A percentile compares a stretch with the other conserved stretches of the same genome.
phyloP scores from a whole-genome alignment of 2,113 vertebrate species.

The Theristicus caerulescens region DNA sequence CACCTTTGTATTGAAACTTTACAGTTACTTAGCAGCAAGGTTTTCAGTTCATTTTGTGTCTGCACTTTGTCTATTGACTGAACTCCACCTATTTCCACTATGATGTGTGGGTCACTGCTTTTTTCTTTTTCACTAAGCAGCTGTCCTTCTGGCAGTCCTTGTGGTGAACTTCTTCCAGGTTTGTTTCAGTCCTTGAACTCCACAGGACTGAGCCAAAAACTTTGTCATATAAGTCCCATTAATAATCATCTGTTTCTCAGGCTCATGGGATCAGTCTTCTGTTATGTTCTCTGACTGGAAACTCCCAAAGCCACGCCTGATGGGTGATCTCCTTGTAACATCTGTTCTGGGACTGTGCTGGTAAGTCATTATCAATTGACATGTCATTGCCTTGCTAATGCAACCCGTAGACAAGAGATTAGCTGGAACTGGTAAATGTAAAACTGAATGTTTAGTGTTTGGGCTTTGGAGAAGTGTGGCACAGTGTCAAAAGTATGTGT shows the following conservation, averaged over 20 bases:
- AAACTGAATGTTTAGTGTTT: background rate
- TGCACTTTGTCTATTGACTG: background rate
- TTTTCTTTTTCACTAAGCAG: background rate
- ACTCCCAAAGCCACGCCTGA: background rate
- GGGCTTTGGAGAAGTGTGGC: background rate
- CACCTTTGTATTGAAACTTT: background rate
- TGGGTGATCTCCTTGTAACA: background rate
- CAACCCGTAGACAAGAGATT: background rate
- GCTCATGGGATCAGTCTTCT: background rate
- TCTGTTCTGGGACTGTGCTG: background rate
- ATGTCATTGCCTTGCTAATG: background rate
- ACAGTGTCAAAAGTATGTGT: background rate
- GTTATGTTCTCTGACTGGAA: background rate
- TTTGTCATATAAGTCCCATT: background rate
- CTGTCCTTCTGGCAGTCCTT: conserved; percentile 33
- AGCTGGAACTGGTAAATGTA: background rate
- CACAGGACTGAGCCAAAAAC: conserved; percentile 1
- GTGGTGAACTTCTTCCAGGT: background rate
- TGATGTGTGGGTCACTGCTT: background rate
- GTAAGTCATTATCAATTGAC: background rate
- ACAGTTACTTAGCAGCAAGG: background rate
- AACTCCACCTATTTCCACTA: conserved; percentile 1
- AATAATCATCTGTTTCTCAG: conserved; percentile 30
- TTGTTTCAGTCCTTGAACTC: background rate
- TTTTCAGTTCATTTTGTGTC: background rate